Evolutionary conservation across 2,797 vertebrate species (phyloP).

Genomic region (Pseudochirops corinnae): DNA sequence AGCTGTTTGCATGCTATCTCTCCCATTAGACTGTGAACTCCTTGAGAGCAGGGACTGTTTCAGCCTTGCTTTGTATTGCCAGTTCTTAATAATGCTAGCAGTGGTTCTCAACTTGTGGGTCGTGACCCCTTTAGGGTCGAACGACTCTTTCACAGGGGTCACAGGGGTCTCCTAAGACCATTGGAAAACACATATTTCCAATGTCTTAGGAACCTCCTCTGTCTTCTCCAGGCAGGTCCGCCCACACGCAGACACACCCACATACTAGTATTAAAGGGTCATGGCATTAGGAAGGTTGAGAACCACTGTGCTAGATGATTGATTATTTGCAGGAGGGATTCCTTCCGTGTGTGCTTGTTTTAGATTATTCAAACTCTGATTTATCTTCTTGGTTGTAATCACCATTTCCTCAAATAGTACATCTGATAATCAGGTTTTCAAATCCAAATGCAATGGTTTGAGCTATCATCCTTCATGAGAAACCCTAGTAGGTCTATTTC

Average conservation of each 20-base stretch:
- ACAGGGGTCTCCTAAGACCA: too few species aligned
- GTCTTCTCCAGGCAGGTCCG: too few species aligned
- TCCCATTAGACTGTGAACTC: not conserved
- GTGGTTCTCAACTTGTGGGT: too few species aligned
- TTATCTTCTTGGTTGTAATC: not conserved
- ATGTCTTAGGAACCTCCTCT: too few species aligned
- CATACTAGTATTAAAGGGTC: too few species aligned
- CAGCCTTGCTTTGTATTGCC: not conserved
- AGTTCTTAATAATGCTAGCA: not conserved
- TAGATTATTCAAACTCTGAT: not conserved
- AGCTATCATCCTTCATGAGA: not conserved
- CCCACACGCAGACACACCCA: too few species aligned
- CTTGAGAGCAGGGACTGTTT: not conserved
- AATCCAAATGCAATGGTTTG: constrained; percentile 4
- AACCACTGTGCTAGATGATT: not conserved
- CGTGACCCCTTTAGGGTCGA: too few species aligned
- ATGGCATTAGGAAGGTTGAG: too few species aligned
- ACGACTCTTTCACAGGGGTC: too few species aligned
- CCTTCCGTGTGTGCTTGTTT: not conserved
- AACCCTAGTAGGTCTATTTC: not conserved
- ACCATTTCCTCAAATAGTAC: not conserved
- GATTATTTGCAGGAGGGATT: not conserved
- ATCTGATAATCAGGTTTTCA: not conserved
- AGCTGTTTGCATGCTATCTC: not conserved
- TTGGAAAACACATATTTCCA: too few species aligned